These are phyloP conservation scores for Druon quercuslanigerum DNA, from an alignment of 1,140 invertebrate genomes.

Conservation along the genomic window DNA sequence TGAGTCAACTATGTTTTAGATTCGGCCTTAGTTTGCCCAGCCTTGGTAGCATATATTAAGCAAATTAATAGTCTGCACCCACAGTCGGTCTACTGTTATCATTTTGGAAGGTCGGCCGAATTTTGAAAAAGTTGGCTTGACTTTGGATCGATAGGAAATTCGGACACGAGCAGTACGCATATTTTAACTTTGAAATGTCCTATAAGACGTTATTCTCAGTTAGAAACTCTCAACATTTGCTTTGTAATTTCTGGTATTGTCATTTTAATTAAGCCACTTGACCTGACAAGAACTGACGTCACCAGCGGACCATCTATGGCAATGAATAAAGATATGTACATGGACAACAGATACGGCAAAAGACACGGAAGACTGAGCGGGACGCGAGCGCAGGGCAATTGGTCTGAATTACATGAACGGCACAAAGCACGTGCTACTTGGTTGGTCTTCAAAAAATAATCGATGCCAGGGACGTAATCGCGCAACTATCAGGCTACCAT, in stretches of 20 bases:
- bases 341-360: background rate
- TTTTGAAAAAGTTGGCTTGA: too few relatives aligned
- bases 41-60: too few relatives aligned
- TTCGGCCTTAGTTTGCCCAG: too few relatives aligned
- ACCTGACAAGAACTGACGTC: slow-evolving; percentile 57
- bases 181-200: background rate
- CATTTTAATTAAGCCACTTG: slow-evolving; percentile 54
- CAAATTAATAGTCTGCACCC: too few relatives aligned
- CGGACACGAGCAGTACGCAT: too few relatives aligned
- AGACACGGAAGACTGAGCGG: slow-evolving; percentile 51
- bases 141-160: too few relatives aligned
- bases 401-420: slow-evolving; percentile 59
- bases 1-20: too few relatives aligned
- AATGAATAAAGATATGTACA: background rate
- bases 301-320: slow-evolving; percentile 33
- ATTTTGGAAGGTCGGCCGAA: too few relatives aligned
- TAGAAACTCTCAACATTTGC: slow-evolving; percentile 15
- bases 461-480: too few relatives aligned
- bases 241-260: slow-evolving; percentile 42
- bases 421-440: slow-evolving; percentile 54
- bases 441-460: too few relatives aligned
- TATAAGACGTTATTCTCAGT: slow-evolving; percentile 4
- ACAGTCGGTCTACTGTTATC: too few relatives aligned
- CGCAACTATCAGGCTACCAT: too few relatives aligned
- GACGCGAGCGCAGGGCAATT: slow-evolving; percentile 64